Evolutionary conservation across 2,797 vertebrate species (phyloP).

Genomic region (Spinibarbus caldwelli): DNA sequence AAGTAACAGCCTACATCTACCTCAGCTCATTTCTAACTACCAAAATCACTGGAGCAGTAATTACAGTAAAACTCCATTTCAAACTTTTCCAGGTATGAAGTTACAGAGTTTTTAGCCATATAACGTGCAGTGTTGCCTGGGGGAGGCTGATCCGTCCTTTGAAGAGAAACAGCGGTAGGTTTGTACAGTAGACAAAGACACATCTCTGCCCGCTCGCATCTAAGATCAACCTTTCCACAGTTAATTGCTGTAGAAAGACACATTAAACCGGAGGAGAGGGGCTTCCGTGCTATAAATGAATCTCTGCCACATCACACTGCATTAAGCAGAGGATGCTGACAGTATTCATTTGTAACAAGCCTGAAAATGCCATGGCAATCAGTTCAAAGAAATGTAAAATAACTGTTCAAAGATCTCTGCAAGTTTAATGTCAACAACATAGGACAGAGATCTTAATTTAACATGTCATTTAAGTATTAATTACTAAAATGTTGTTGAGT

Average conservation of each 20-base stretch:
- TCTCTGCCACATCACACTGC: conserved; percentile 46
- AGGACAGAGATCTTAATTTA: background rate
- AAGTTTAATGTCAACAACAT: conserved; percentile 8
- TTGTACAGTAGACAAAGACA: conserved; percentile 43
- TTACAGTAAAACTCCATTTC: conserved; percentile 37
- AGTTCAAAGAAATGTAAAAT: conserved; percentile 25
- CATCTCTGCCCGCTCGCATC: conserved; percentile 43
- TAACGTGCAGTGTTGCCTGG: conserved; percentile 51
- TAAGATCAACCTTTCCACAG: conserved; percentile 57
- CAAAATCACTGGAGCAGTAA: conserved; percentile 16
- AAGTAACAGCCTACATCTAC: background rate
- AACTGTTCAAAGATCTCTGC: background rate
- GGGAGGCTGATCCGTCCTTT: conserved; percentile 55
- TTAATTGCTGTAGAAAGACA: conserved; percentile 63
- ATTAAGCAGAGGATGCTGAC: conserved; percentile 37
- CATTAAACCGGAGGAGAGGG: conserved; percentile 40
- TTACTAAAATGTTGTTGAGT: background rate
- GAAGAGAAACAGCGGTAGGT: conserved; percentile 50
- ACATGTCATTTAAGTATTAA: background rate
- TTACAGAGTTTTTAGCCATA: conserved; percentile 28
- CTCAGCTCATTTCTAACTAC: background rate
- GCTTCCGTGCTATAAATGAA: conserved; percentile 40
- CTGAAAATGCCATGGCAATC: conserved; percentile 24
- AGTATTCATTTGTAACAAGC: conserved; percentile 30
- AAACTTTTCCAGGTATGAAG: conserved; percentile 37